These are phyloP conservation scores for Drosophila lacicola DNA, from an alignment of 2,888 invertebrate species.

Conservation along the genomic window DNA sequence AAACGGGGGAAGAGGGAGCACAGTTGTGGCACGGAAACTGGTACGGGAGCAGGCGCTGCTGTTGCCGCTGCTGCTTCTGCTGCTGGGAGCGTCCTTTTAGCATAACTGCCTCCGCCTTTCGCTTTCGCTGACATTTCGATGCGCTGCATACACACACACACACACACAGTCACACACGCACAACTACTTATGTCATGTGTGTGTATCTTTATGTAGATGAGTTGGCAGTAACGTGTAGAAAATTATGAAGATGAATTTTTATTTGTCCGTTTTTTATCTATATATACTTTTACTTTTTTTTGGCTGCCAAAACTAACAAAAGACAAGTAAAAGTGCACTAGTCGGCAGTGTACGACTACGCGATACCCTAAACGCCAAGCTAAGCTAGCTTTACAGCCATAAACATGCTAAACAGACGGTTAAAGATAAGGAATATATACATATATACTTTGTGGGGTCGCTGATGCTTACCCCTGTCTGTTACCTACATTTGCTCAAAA, in stretches of 20 bases:
- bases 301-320: slow-evolving; percentile 7
- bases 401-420: no score
- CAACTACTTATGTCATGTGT: slow-evolving; percentile 21
- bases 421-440: no score
- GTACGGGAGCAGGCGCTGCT: slow-evolving; percentile 13
- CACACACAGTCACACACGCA: slow-evolving; percentile 5
- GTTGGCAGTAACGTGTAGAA: slow-evolving; percentile 72
- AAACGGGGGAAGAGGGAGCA: slow-evolving; percentile 10
- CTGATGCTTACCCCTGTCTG: no score
- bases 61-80: slow-evolving; percentile 12
- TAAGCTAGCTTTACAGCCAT: no score
- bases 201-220: slow-evolving; percentile 65
- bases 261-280: slow-evolving; percentile 29
- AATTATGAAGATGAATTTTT: slow-evolving; percentile 78
- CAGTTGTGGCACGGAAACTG: slow-evolving; percentile 19
- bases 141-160: slow-evolving; percentile 36
- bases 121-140: slow-evolving; percentile 72
- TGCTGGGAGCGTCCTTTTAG: slow-evolving; percentile 30
- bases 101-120: slow-evolving; percentile 61
- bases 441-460: no score
- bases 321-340: background rate
- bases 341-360: no score
- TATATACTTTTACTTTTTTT: slow-evolving; percentile 22
- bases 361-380: no score
- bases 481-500: no score